Percentiles rank a stretch among this genome's conserved stretches.
These are phyloP conservation scores for Eucidaris tribuloides DNA, from an alignment of 35 echinoderm and acorn worm genomes.

Conservation along the genomic window DNA sequence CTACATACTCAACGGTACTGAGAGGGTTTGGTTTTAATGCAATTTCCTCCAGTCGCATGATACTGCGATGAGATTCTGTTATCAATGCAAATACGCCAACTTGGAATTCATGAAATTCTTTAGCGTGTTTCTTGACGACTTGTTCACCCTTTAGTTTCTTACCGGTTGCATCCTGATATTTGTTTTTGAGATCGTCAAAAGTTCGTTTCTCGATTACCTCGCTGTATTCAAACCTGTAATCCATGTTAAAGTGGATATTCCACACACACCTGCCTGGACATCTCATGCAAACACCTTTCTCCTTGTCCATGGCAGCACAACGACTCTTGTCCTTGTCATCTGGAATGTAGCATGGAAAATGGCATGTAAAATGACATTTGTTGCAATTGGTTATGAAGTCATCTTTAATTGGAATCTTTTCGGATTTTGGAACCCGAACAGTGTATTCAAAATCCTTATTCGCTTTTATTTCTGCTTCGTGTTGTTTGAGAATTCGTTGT, in stretches of 20 bases:
- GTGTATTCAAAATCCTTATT: conserved; percentile 50
- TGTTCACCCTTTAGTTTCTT: not conserved
- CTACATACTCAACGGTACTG: not conserved
- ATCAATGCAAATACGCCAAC: not conserved
- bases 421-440: not conserved
- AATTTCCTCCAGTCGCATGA: conserved; percentile 5
- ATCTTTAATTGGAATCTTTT: not conserved
- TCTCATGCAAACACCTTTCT: not conserved
- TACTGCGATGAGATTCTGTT: not conserved
- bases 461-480: no score
- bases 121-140: not conserved
- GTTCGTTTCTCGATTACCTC: not conserved
- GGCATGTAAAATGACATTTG: conserved; percentile 43
- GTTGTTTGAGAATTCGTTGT: conserved; percentile 8
- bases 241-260: conserved; percentile 6
- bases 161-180: conserved; percentile 9
- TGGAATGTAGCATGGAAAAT: conserved; percentile 22
- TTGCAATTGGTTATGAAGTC: conserved; percentile 43
- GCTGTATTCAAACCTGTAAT: not conserved
- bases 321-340: not conserved
- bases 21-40: conserved; percentile 23
- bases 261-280: not conserved
- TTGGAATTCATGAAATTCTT: not conserved
- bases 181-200: not conserved
- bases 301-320: not conserved